Evolutionary conservation across 1,140 invertebrate species (phyloP), one percentile per base, ranked within the genome.

Genomic region (Cydia amplana): DNA sequence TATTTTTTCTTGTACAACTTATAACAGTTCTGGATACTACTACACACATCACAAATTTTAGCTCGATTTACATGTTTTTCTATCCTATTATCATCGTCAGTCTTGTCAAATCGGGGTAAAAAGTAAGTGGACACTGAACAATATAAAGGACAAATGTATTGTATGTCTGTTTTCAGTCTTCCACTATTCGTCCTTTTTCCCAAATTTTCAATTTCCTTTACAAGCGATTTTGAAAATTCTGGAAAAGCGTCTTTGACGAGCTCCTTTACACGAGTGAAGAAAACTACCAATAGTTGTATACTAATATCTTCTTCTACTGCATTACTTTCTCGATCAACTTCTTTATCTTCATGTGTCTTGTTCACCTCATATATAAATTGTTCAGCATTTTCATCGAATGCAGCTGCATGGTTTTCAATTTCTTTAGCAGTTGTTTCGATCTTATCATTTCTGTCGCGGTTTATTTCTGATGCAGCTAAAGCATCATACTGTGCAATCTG

Each of bases 21-120:
- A 23, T 60, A 60, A 60, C 55, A 60, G 20, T 60, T 60, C 23
- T 60, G 55, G 12, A 60, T 60, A 23, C 55, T 23, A 60, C 55
- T 60, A 23, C 55, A 60, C 9, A 60, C 55, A 10, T 60, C 20
- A 23, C 55, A 60, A 60, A 60, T 60, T 60, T 60, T 20, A 60
- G 55, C n/a, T n/a, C 55, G 20, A 60, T 60, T 60, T n/a, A 23
- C 55, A 60, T 60, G 20, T 60, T 60, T 60, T 23, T 60, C 55
- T 60, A 60, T 23, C 20, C 2, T 60, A 23, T 60, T 60, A 60
- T 60, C 55, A 5, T 60, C 55, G 7, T 60, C 55, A 60, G 55
- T 23, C 0, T 23, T 60, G 55, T 60, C 55, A 23, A 60, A 60
- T 23, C 20, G 18, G 55, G 55, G 55, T 10, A 60, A 23, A 20